A percentile compares a stretch with the other conserved stretches of the same genome.
These are phyloP conservation scores for Heterodera carotae DNA, from an alignment of 1,140 invertebrate genomes.

Conservation along the genomic window DNA sequence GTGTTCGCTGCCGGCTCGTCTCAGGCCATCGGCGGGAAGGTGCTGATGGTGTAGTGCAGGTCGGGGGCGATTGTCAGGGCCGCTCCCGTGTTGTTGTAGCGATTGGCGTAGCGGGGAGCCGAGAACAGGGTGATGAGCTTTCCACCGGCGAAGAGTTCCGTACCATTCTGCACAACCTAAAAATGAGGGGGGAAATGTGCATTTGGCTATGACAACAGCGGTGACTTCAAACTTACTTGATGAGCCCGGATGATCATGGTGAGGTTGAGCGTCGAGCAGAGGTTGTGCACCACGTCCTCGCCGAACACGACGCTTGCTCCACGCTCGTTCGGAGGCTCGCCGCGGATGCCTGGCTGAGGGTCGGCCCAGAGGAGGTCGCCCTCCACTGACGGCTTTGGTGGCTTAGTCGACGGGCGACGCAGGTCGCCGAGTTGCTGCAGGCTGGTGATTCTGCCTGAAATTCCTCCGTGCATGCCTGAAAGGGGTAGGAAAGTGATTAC, in stretches of 20 bases:
- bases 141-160: too few species aligned
- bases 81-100: too few species aligned
- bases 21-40: too few species aligned
- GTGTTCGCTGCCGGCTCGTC: too few species aligned
- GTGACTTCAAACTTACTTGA: slow-evolving; percentile 7
- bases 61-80: too few species aligned
- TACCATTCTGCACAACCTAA: too few species aligned
- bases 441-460: background rate
- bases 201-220: too few species aligned
- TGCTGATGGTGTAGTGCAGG: too few species aligned
- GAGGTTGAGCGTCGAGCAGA: slow-evolving; percentile 50
- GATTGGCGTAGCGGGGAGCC: too few species aligned
- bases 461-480: slow-evolving; percentile 8
- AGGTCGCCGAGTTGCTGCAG: background rate
- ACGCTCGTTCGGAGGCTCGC: slow-evolving; percentile 72
- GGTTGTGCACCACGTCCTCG: slow-evolving; percentile 48
- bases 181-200: too few species aligned
- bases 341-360: slow-evolving; percentile 48
- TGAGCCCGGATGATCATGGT: slow-evolving; percentile 56
- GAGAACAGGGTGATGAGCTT: too few species aligned
- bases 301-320: slow-evolving; percentile 54
- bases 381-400: slow-evolving; percentile 8
- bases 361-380: slow-evolving; percentile 62
- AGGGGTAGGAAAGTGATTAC: too few species aligned
- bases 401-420: background rate